A percentile compares a stretch with the other conserved stretches of the same genome.
phyloP scores from a whole-genome alignment of 2,888 invertebrate genomes.

The Drosophila mayaguana region DNA sequence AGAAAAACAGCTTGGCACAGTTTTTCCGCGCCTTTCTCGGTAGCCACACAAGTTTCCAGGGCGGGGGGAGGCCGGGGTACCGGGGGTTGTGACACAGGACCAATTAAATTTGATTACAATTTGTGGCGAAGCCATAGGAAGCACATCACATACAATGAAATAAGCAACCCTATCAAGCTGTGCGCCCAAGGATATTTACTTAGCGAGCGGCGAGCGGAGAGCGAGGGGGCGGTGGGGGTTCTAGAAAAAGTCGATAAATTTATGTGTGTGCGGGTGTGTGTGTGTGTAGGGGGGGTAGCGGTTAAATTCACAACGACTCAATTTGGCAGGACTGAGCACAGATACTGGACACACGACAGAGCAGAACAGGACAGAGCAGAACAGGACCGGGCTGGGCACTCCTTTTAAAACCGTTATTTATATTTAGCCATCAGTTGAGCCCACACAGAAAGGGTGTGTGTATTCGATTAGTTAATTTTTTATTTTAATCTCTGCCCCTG shows the following conservation, averaged over 20 bases:
- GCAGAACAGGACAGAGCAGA: background rate
- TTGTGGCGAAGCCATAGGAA: constrained; percentile 52
- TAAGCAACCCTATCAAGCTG: constrained; percentile 62
- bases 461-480: constrained; percentile 61
- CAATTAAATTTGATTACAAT: constrained; percentile 80
- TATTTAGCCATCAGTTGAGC: constrained; percentile 21
- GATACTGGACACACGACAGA: constrained; percentile 5
- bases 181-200: constrained; percentile 58
- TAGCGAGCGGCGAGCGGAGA: constrained; percentile 10
- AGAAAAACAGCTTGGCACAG: constrained; percentile 39
- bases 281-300: background rate
- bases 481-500: background rate
- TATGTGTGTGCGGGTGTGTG: constrained; percentile 9
- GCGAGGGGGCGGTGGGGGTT: background rate
- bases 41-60: constrained; percentile 4
- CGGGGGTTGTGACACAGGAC: constrained; percentile 29
- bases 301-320: constrained; percentile 48
- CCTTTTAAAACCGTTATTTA: constrained; percentile 46
- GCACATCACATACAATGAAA: constrained; percentile 24
- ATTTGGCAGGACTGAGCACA: constrained; percentile 21
- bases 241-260: constrained; percentile 53
- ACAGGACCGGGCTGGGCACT: constrained; percentile 25
- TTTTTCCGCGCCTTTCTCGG: constrained; percentile 56
- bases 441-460: constrained; percentile 29
- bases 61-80: background rate